Percentiles rank a stretch among this genome's conserved stretches.
Evolutionary conservation across 1,140 invertebrate genomes (phyloP).

Genomic region (Drosophila mojavensis): DNA sequence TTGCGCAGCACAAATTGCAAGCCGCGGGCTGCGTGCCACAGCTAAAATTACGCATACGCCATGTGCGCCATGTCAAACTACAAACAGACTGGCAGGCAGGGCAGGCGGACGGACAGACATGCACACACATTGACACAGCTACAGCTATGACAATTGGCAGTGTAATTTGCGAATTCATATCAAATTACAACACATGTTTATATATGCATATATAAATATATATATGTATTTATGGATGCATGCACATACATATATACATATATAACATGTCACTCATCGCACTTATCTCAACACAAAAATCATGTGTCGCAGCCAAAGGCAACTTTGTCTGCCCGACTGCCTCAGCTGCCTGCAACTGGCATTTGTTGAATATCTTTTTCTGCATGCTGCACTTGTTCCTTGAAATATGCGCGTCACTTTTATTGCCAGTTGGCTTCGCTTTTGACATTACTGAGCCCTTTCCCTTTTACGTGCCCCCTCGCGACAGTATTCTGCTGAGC

Average conservation of each 20-base stretch:
- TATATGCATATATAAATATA: neutral
- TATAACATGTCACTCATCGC: conserved; percentile 60
- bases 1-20: conserved; percentile 31
- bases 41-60: conserved; percentile 71
- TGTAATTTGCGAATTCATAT: conserved; percentile 76
- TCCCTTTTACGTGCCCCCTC: neutral
- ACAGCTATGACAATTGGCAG: conserved; percentile 56
- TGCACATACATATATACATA: neutral
- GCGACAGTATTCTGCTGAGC: neutral
- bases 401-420: conserved; percentile 76
- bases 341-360: conserved; percentile 50
- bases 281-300: conserved; percentile 59
- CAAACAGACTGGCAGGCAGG: conserved; percentile 13
- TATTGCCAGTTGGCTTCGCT: conserved; percentile 63
- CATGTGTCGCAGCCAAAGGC: conserved; percentile 46
- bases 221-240: neutral
- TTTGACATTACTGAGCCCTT: conserved; percentile 8
- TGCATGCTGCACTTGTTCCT: conserved; percentile 66
- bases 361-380: conserved; percentile 79
- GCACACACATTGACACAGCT: too few relatives aligned
- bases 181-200: conserved; percentile 54
- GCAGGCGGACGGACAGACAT: neutral
- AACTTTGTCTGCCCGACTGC: conserved; percentile 17
- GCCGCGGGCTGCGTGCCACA: conserved; percentile 39
- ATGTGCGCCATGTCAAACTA: conserved; percentile 44